Evolutionary conservation across 2,797 vertebrate genomes (phyloP).

Genomic region (Benthosema pterotum): DNA sequence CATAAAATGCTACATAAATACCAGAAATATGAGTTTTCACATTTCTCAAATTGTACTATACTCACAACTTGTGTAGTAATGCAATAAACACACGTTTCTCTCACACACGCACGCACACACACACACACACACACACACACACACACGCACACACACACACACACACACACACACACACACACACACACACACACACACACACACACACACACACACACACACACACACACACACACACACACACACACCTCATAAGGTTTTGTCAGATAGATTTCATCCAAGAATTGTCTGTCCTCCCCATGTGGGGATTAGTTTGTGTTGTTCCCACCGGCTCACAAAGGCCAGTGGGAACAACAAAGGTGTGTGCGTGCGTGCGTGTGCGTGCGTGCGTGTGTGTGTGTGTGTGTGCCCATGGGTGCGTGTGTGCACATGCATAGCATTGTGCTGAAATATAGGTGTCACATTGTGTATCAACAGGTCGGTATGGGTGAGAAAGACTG

Average conservation of each 20-base stretch:
- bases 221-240: slow-evolving; percentile 2
- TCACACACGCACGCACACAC: too few relatives aligned
- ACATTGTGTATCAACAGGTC: neutral
- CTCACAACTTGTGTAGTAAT: too few relatives aligned
- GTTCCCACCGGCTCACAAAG: slow-evolving; percentile 26
- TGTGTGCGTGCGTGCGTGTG: slow-evolving; percentile 4
- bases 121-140: too few relatives aligned
- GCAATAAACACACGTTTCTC: too few relatives aligned
- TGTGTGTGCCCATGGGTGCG: neutral
- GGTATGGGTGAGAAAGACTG: neutral
- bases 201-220: slow-evolving; percentile 1
- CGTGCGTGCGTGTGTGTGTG: neutral
- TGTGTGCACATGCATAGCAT: neutral
- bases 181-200: too few relatives aligned
- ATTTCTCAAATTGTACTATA: neutral
- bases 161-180: too few relatives aligned
- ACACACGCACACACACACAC: too few relatives aligned
- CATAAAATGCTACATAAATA: too few relatives aligned
- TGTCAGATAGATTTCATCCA: slow-evolving; percentile 54
- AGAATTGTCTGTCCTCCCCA: slow-evolving; percentile 27
- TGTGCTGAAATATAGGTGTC: neutral
- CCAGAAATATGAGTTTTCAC: too few relatives aligned
- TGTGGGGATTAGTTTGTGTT: neutral
- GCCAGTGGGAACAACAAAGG: too few relatives aligned
- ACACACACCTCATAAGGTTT: slow-evolving; percentile 15